Conservation (phyloP, 2,888 invertebrate genomes). For the Halictus ligatus region DNA sequence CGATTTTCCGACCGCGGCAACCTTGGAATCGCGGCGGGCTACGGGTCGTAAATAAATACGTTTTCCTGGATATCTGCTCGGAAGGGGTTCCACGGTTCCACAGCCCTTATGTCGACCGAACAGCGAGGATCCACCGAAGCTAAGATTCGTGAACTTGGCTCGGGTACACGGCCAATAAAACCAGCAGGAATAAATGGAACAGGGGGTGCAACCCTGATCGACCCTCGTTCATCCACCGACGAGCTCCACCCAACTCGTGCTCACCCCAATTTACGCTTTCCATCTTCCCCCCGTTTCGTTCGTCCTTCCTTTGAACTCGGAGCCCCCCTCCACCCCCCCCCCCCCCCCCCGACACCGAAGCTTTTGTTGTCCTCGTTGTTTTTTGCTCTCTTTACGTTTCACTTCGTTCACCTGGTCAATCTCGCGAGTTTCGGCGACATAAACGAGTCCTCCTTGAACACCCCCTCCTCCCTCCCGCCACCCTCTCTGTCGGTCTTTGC, state of each 20-base stretch:
- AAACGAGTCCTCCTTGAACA: constrained; percentile 58
- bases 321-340: too few relatives aligned
- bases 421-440: constrained; percentile 8
- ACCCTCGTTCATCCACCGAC: constrained; percentile 34
- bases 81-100: not conserved
- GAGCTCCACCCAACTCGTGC: constrained; percentile 39
- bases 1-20: not conserved
- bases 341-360: not conserved
- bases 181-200: constrained; percentile 47
- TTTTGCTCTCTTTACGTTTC: constrained; percentile 2
- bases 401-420: not conserved
- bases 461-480: not conserved
- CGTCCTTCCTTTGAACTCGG: constrained; percentile 19
- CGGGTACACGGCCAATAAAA: constrained; percentile 45
- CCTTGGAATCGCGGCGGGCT: not conserved
- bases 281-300: not conserved
- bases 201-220: constrained; percentile 33
- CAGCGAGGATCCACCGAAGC: constrained; percentile 32
- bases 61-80: constrained; percentile 22
- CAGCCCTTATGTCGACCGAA: constrained; percentile 12
- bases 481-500: not conserved
- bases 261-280: constrained; percentile 38
- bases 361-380: constrained; percentile 9
- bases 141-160: constrained; percentile 55
- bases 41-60: constrained; percentile 25